Evolutionary conservation across 2,113 vertebrate genomes (phyloP).

Genomic region (Caranx ignobilis): DNA sequence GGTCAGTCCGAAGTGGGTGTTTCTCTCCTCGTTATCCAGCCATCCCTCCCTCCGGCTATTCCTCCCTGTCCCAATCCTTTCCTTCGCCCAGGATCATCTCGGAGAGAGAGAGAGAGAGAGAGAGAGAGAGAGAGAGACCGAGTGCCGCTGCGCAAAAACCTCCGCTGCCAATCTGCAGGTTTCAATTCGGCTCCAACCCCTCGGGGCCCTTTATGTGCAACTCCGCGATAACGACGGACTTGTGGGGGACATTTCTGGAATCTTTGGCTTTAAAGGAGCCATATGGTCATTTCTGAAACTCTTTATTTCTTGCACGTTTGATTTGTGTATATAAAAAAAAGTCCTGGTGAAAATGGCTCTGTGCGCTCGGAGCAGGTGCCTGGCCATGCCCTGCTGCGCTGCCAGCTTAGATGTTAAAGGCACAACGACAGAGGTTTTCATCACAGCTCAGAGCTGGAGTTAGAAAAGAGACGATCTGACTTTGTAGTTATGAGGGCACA

Average conservation of each 20-base stretch:
- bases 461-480: not conserved
- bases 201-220: slow-evolving; percentile 45
- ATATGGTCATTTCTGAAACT: slow-evolving; percentile 9
- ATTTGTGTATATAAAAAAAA: slow-evolving; percentile 16
- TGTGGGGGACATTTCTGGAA: slow-evolving; percentile 18
- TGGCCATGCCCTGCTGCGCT: slow-evolving; percentile 32
- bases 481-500: not conserved
- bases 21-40: slow-evolving; percentile 76
- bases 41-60: slow-evolving; percentile 81
- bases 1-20: slow-evolving; percentile 76
- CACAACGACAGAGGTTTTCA: slow-evolving; percentile 41
- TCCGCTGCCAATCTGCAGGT: slow-evolving; percentile 47
- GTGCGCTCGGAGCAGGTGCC: slow-evolving; percentile 73
- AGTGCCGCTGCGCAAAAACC: slow-evolving; percentile 60
- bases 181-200: slow-evolving; percentile 42
- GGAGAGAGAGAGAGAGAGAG: slow-evolving; percentile 21
- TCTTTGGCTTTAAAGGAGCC: slow-evolving; percentile 25
- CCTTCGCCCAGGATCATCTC: slow-evolving; percentile 57
- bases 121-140: slow-evolving; percentile 24
- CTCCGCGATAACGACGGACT: slow-evolving; percentile 35
- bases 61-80: slow-evolving; percentile 73
- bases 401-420: slow-evolving; percentile 56
- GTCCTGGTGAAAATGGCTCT: slow-evolving; percentile 26
- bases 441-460: slow-evolving; percentile 3
- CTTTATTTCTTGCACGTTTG: slow-evolving; percentile 1